Percentiles rank a stretch among this genome's conserved stretches.
Evolutionary conservation across 2,888 invertebrate species (phyloP).

Genomic region (Polymixis flavicincta): DNA sequence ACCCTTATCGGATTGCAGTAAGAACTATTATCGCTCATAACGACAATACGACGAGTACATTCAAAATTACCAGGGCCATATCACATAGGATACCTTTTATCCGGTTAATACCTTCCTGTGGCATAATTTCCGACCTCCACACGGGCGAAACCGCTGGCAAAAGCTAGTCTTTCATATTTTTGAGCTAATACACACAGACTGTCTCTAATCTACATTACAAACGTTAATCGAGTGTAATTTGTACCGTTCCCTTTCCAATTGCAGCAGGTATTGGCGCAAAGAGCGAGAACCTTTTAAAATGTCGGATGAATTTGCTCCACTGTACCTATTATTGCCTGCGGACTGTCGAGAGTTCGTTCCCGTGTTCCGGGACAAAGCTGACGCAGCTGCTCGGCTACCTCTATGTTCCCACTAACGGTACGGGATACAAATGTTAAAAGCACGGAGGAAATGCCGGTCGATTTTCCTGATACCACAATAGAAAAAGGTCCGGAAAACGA

Average conservation of each 20-base stretch:
- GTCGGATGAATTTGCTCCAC: background rate
- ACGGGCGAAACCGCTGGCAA: too few species aligned
- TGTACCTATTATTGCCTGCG: slow-evolving; percentile 18
- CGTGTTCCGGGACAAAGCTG: slow-evolving; percentile 53
- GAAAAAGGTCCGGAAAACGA: background rate
- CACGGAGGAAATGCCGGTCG: slow-evolving; percentile 18
- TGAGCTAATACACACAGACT: background rate
- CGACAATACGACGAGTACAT: too few species aligned
- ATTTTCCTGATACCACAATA: slow-evolving; percentile 15
- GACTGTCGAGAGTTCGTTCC: slow-evolving; percentile 45
- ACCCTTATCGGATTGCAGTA: too few species aligned
- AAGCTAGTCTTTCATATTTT: background rate
- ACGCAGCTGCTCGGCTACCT: slow-evolving; percentile 47
- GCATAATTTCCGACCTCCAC: too few species aligned
- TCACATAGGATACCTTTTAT: too few species aligned
- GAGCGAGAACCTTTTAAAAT: background rate
- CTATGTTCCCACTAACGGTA: slow-evolving; percentile 40
- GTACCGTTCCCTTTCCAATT: background rate
- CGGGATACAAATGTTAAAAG: slow-evolving; percentile 33
- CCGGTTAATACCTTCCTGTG: too few species aligned
- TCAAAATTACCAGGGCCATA: too few species aligned
- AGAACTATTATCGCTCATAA: too few species aligned
- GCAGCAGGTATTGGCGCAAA: background rate
- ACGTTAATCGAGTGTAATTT: background rate
- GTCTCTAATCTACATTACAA: background rate